Base-by-base conservation (phyloP, 2,797 vertebrate genomes). In the Luscinia megarhynchos region DNA sequence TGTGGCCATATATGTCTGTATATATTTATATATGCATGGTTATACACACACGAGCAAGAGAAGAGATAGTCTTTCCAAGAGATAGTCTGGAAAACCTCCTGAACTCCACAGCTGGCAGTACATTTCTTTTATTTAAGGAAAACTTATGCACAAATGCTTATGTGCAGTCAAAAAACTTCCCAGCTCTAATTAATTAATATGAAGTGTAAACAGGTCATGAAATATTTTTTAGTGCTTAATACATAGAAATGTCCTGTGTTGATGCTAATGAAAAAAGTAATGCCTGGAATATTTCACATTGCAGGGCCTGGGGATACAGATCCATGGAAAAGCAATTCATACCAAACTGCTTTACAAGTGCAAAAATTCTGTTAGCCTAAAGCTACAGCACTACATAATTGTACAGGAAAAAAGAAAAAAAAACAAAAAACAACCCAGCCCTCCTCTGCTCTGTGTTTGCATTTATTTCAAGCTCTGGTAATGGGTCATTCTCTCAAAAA, bases 291-390 rank as follows among this genome's bases (percentile, higher is more conserved):
- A 92, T 96, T 96, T 96, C 91, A 93, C 78, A 80, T 48, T 82
- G 79, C 73, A 55, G 59, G 95, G 96, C 97, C 97, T 79, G 92
- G 81, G 92, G 96, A 96, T 80, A 95, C 67, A 68, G 17, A 93
- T 72, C 89, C 80, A 84, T 41, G 79, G 94, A 87, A 93, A 97
- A 96, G 83, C 89, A 96, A 96, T 93, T 96, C 93, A 69, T 94
- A 97, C 62, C 87, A 93, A 97, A 95, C 92, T 97, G 96, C 96
- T 95, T 97, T 89, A 84, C 91, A 95, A 93, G 90, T 97, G 94
- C 95, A 96, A 78, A 96, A 94, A 96, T 96, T 94, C 96, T 91
- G 29, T 78, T 95, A 89, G 96, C 97, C 97, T 95, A 84, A 84
- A 97, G 97, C 94, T 96, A 94, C 80, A 84, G 84, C 11, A 11